Evolutionary conservation across 92 coral and sea anemone genomes (phyloP), one percentile per base, ranked within the genome.

Genomic region (Paragorgia papillata): DNA sequence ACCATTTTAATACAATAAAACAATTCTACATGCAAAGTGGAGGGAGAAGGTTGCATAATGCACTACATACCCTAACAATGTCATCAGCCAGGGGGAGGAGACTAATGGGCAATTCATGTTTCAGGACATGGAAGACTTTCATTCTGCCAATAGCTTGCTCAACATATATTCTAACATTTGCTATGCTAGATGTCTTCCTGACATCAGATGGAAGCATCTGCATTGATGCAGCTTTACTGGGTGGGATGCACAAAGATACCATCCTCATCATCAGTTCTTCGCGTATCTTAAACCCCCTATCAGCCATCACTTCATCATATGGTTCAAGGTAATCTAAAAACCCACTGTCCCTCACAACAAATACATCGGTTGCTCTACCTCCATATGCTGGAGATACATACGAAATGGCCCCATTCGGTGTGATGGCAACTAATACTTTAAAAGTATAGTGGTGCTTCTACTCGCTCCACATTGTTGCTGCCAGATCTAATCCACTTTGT

Each of bases 391-490:
- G 75, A 32, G 84, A 82, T 2, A 82, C 60, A 62, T 75, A 86
- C 12, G 86, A 81, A 0, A 84, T 69, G 29, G 51, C 58, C 15
- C 84, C 84, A 84, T 69, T 84, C 3, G 84, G 88, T 3, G 80
- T 84, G 22, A 84, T 79, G 10, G 83, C 88, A 62, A 84, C 57
- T 27, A 79, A 75, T 14, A 84, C 80, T 33, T 84, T 78, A 17
- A 67, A 29, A 13, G 84, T 76, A 63, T 80, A 75, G 49, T 88
- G 86, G 37, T 88, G 90, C 66, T 87, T 87, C 24, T 88, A 88
- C 35, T 88, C 89, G 51, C 84, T 75, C 92, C 89, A 88, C 21
- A 85, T 67, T 15, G 90, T 74, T 41, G 90, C 87, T 54, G 85
- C 92, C 31, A 86, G 50, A 25, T 86, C 80, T 26, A 86, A 74